Evolutionary conservation across 2,888 invertebrate genomes (phyloP).

Genomic region (Lithophane leautieri): DNA sequence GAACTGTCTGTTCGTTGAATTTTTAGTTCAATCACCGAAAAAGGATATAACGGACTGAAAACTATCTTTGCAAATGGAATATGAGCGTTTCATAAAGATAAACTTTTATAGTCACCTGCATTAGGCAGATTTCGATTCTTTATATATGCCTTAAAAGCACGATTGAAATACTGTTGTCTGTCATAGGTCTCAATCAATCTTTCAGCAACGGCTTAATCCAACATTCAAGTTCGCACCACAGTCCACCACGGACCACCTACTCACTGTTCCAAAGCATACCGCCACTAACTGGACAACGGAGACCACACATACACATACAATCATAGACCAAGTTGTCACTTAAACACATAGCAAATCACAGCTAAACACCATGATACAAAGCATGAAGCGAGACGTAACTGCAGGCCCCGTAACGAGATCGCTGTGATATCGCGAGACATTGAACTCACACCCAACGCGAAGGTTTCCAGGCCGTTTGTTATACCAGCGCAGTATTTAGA

Average conservation of each 20-base stretch:
- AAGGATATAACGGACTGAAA: not conserved
- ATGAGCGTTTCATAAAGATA: no score
- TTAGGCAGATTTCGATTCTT: not conserved
- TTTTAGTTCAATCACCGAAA: constrained; percentile 24
- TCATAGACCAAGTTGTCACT: constrained; percentile 61
- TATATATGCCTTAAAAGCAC: not conserved
- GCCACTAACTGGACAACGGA: constrained; percentile 40
- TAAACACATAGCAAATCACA: constrained; percentile 55
- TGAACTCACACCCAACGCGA: constrained; percentile 75
- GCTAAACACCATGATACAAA: constrained; percentile 52
- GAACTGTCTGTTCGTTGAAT: constrained; percentile 22
- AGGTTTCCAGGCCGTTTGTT: constrained; percentile 64
- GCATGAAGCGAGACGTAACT: constrained; percentile 59
- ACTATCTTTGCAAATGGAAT: not conserved
- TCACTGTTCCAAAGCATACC: constrained; percentile 52
- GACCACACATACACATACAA: constrained; percentile 30
- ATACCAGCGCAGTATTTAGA: constrained; percentile 60
- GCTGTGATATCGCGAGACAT: constrained; percentile 76
- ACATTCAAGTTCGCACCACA: constrained; percentile 8
- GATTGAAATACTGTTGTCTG: not conserved
- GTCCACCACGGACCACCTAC: not conserved
- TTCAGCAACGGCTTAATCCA: not conserved
- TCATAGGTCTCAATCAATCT: not conserved
- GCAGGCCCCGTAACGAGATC: constrained; percentile 75
- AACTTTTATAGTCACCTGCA: not conserved